phyloP scores from a whole-genome alignment of 2,888 invertebrate species.

The Allolobophora icterica region DNA sequence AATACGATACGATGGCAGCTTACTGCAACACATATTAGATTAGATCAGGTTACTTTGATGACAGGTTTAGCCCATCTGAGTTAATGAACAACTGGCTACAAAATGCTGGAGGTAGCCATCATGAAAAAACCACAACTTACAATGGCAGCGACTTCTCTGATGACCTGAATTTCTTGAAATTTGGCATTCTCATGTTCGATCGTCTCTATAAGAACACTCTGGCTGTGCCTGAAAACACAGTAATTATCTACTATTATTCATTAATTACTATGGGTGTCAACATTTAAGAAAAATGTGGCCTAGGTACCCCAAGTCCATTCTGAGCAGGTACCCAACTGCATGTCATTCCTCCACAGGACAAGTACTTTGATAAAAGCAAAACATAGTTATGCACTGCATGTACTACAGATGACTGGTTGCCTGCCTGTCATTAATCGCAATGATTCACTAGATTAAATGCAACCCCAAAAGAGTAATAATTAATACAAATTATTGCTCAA shows the following conservation, averaged over 20 bases:
- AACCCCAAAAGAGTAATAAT: no score
- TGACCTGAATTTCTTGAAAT: slow-evolving; percentile 56
- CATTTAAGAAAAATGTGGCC: background rate
- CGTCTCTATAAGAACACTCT: slow-evolving; percentile 62
- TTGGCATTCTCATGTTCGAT: slow-evolving; percentile 63
- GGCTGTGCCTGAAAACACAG: slow-evolving; percentile 56
- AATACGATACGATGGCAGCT: no score
- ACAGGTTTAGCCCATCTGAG: background rate
- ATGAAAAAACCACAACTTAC: background rate
- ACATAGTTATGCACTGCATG: no score
- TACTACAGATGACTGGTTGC: no score
- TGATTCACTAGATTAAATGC: no score
- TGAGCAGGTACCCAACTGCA: background rate
- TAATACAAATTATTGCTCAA: no score
- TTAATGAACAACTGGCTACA: background rate
- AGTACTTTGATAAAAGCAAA: background rate
- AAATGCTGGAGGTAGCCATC: no score
- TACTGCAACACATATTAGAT: background rate
- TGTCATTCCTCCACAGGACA: background rate
- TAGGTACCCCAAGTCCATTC: background rate
- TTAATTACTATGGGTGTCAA: background rate
- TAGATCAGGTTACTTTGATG: background rate
- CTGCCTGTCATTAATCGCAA: no score
- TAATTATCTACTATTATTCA: background rate
- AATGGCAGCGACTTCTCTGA: slow-evolving; percentile 50